Evolutionary conservation across 2,888 invertebrate genomes (phyloP).

Genomic region (Mimumesa dahlbomi): DNA sequence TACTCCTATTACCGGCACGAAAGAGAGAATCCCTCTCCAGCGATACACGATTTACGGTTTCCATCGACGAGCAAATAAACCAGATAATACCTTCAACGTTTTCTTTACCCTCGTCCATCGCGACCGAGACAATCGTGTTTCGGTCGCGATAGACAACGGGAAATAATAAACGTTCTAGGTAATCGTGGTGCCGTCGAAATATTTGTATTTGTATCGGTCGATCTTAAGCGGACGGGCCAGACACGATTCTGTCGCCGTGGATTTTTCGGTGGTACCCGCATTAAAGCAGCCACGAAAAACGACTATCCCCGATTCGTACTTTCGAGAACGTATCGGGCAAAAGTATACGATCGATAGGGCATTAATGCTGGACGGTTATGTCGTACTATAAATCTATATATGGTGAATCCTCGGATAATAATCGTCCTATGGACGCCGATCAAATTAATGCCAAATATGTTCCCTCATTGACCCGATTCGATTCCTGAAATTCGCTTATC

Average conservation of each 20-base stretch:
- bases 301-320: slow-evolving; percentile 19
- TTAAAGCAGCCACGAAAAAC: slow-evolving; percentile 9
- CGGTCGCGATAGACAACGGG: neutral
- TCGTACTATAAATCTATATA: slow-evolving; percentile 43
- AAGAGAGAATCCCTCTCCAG: neutral
- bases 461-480: no score
- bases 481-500: no score
- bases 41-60: neutral
- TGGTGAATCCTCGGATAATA: slow-evolving; percentile 19
- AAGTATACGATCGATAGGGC: slow-evolving; percentile 43
- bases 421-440: neutral
- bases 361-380: slow-evolving; percentile 45
- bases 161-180: no score
- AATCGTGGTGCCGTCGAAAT: no score
- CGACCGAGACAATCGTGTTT: no score
- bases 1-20: no score
- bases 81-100: neutral
- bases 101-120: neutral
- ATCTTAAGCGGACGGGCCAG: neutral
- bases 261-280: slow-evolving; percentile 11
- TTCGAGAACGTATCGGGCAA: slow-evolving; percentile 28
- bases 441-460: no score
- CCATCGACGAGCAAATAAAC: neutral
- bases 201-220: no score
- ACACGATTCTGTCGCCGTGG: slow-evolving; percentile 14